Percentiles rank a stretch among this genome's conserved stretches.
These are phyloP conservation scores for Kradibia gibbosae DNA, from an alignment of 1,140 invertebrate genomes.

Conservation along the genomic window DNA sequence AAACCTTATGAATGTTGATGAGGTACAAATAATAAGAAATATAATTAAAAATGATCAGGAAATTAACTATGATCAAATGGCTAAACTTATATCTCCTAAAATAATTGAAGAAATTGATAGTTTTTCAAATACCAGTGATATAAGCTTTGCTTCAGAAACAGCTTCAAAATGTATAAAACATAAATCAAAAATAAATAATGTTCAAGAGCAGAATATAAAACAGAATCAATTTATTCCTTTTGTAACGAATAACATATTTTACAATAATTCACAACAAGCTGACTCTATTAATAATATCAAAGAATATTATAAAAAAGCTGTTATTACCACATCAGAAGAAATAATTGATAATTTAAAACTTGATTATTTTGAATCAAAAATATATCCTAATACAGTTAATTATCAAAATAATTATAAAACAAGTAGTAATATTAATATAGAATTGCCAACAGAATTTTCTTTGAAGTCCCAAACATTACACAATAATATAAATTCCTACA, in stretches of 20 bases:
- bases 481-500: slow-evolving; percentile 2
- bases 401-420: not conserved
- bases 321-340: not conserved
- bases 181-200: not conserved
- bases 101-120: slow-evolving; percentile 44
- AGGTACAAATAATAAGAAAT: slow-evolving; percentile 40
- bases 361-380: slow-evolving; percentile 7
- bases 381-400: not conserved
- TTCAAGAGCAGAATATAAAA: not conserved
- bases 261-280: not conserved
- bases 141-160: slow-evolving; percentile 4
- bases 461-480: not conserved
- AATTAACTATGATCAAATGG: slow-evolving; percentile 34
- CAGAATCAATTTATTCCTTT: slow-evolving; percentile 26
- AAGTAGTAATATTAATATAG: not conserved
- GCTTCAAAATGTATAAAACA: not conserved
- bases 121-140: not conserved
- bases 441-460: not conserved
- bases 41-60: slow-evolving; percentile 38
- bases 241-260: slow-evolving; percentile 27
- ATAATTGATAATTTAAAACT: slow-evolving; percentile 18
- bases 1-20: slow-evolving; percentile 37
- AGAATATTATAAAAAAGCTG: not conserved
- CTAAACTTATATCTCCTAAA: slow-evolving; percentile 26
- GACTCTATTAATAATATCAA: not conserved